Percentiles rank a stretch among this genome's conserved stretches.
phyloP scores from a whole-genome alignment of 2,888 invertebrate species.

The Zele albiditarsus region DNA sequence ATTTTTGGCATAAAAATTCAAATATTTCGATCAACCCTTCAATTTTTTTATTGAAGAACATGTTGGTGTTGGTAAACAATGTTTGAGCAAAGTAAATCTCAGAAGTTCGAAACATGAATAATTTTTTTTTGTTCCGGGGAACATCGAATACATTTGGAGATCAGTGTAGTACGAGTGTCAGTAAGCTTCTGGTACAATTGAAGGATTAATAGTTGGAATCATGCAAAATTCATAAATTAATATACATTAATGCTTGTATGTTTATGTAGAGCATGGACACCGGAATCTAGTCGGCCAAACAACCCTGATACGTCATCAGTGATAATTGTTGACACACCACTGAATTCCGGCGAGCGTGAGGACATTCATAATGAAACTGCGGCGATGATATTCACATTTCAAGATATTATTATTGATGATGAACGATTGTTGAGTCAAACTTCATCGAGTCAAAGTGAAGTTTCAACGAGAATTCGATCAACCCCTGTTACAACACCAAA shows the following conservation, averaged over 20 bases:
- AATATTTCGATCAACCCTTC: no score
- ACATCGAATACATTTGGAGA: no score
- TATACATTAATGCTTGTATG: background rate
- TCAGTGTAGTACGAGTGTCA: no score
- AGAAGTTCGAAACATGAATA: no score
- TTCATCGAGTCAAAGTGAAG: constrained; percentile 50
- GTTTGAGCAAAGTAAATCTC: no score
- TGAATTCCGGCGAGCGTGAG: background rate
- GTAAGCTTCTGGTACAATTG: no score
- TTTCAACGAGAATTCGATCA: constrained; percentile 50
- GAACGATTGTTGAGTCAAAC: constrained; percentile 46
- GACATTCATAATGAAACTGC: constrained; percentile 38
- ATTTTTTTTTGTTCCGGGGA: no score
- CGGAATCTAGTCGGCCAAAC: background rate
- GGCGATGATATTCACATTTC: constrained; percentile 52
- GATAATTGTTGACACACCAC: background rate
- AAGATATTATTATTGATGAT: constrained; percentile 60
- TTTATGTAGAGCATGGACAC: background rate
- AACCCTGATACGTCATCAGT: background rate
- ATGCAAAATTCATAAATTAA: no score
- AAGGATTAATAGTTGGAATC: no score
- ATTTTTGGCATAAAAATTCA: no score
- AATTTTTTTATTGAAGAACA: no score
- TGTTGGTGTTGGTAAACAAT: no score
- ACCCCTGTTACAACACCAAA: constrained; percentile 50